Conservation (phyloP, 2,888 invertebrate genomes). For the Drosophila recens region DNA sequence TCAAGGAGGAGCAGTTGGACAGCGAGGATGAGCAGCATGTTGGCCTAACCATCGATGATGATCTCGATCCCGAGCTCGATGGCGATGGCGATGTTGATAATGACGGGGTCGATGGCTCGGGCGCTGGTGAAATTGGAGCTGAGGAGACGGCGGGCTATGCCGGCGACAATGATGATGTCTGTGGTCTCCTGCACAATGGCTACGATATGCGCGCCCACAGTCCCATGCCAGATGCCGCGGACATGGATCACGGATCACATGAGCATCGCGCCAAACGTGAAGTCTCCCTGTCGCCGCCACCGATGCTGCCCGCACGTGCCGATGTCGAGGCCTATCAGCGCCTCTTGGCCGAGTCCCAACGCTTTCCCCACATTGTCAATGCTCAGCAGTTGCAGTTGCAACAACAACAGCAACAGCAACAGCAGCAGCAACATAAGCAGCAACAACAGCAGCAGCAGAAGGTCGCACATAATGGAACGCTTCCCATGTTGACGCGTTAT, state of each 20-base stretch:
- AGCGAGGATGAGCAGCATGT: constrained; percentile 73
- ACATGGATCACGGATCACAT: constrained; percentile 38
- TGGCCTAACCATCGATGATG: constrained; percentile 27
- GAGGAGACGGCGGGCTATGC: constrained; percentile 79
- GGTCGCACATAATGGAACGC: constrained; percentile 59
- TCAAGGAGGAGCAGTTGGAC: constrained; percentile 72
- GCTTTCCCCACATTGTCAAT: constrained; percentile 72
- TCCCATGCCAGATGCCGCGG: constrained; percentile 32
- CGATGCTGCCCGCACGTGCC: constrained; percentile 49
- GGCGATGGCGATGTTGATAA: constrained; percentile 22
- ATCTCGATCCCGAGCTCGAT: constrained; percentile 25
- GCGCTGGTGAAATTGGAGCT: constrained; percentile 77
- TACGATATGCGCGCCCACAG: constrained; percentile 60
- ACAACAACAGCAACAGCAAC: constrained; percentile 61
- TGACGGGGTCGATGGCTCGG: constrained; percentile 29
- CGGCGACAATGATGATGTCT: constrained; percentile 71
- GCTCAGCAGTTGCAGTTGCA: constrained; percentile 73
- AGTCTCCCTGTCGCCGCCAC: constrained; percentile 47
- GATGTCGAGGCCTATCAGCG: constrained; percentile 72
- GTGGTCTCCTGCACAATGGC: constrained; percentile 67
- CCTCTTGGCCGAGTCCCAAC: constrained; percentile 65
- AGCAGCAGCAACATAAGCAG: constrained; percentile 56
- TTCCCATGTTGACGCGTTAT: constrained; percentile 74
- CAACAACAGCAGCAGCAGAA: constrained; percentile 65
- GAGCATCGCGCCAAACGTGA: constrained; percentile 49